Evolutionary conservation across 1,140 invertebrate genomes (phyloP).

Genomic region (Acromyrmex charruanus): DNA sequence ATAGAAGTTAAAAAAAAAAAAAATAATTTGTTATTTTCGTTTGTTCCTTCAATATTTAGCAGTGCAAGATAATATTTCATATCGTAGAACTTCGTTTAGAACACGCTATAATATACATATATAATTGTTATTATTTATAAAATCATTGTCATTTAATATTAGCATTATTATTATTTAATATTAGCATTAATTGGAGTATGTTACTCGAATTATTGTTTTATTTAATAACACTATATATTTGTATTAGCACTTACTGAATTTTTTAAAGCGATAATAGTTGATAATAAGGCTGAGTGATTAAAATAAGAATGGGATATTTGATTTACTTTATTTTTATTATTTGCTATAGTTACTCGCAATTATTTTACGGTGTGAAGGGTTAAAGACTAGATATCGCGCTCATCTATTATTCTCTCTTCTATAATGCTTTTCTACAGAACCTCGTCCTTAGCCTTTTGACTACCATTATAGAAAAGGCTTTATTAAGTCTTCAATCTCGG

Average conservation of each 20-base stretch:
- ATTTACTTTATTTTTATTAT: slow-evolving; percentile 1
- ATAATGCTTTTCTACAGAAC: not conserved
- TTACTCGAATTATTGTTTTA: no score
- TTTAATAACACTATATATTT: no score
- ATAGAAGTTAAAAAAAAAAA: no score
- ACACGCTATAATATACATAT: no score
- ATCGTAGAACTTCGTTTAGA: no score
- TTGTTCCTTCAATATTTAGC: no score
- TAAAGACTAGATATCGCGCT: not conserved
- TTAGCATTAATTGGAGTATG: no score
- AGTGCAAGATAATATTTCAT: no score
- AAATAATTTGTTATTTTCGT: no score
- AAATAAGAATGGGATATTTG: not conserved
- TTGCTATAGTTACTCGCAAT: not conserved
- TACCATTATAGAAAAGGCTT: slow-evolving; percentile 76
- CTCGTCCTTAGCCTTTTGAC: slow-evolving; percentile 8
- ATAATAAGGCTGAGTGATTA: not conserved
- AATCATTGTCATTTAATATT: no score
- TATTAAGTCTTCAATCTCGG: slow-evolving; percentile 82
- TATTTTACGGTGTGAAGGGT: slow-evolving; percentile 1
- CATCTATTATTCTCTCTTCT: not conserved
- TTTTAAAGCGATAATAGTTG: not conserved
- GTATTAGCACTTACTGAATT: not conserved
- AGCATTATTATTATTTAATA: no score
- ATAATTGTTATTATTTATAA: no score